These are phyloP conservation scores for Cygnus buccinator DNA, from an alignment of 2,113 vertebrate species.

Conservation along the genomic window DNA sequence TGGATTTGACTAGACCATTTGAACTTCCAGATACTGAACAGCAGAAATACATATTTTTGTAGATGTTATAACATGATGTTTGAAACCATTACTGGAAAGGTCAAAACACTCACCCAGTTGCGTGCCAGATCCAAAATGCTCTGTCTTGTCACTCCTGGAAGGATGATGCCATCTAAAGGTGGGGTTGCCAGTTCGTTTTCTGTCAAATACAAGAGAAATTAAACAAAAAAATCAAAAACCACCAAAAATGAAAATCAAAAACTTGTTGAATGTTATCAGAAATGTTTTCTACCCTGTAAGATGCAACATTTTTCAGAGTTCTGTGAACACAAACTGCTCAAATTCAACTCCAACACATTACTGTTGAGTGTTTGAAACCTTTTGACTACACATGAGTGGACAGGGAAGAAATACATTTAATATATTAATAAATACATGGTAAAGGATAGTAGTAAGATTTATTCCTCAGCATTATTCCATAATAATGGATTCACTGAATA, in stretches of 20 bases:
- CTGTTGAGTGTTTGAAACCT: not conserved
- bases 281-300: not conserved
- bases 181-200: conserved; percentile 90
- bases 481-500: not conserved
- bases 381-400: not conserved
- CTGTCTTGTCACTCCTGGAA: conserved; percentile 88
- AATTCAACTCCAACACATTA: not conserved
- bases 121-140: conserved; percentile 87
- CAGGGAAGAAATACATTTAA: not conserved
- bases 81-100: not conserved
- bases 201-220: conserved; percentile 57
- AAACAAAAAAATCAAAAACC: not conserved
- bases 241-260: not conserved
- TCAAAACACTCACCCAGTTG: conserved; percentile 82
- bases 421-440: not conserved
- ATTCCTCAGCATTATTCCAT: not conserved
- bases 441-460: not conserved
- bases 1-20: not conserved
- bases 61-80: not conserved
- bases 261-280: not conserved
- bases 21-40: not conserved
- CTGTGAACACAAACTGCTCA: not conserved
- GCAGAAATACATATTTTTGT: not conserved
- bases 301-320: not conserved
- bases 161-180: conserved; percentile 91